Evolutionary conservation across 2,113 vertebrate genomes (phyloP).

Genomic region (Phyllostomus discolor): DNA sequence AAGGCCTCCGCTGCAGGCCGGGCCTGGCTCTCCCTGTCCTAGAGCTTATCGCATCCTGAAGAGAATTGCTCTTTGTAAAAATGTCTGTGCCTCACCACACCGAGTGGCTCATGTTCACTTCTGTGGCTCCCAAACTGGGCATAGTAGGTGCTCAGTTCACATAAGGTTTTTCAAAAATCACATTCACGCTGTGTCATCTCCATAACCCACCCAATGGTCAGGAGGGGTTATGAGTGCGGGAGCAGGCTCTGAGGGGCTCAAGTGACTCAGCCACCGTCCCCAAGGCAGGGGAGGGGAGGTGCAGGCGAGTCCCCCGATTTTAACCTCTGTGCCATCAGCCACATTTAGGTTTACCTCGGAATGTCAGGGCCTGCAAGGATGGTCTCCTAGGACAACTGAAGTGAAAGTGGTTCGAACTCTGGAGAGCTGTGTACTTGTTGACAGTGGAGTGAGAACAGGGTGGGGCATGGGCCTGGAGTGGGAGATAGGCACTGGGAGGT

Average conservation of each 20-base stretch:
- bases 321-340: neutral
- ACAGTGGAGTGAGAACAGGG: neutral
- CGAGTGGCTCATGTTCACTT: neutral
- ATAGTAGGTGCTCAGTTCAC: neutral
- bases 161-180: neutral
- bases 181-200: neutral
- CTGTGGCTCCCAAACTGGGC: neutral
- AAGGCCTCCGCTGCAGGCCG: fast-evolving
- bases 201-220: neutral
- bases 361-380: neutral
- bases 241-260: neutral
- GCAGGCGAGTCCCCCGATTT: neutral
- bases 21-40: neutral
- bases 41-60: neutral
- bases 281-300: neutral
- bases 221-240: neutral
- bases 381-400: neutral
- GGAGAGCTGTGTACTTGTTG: neutral
- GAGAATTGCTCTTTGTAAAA: neutral
- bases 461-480: slow-evolving; percentile 43
- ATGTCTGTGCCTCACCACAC: no score
- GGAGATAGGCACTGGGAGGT: slow-evolving; percentile 60
- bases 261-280: neutral
- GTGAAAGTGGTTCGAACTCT: neutral
- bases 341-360: neutral